Evolutionary conservation across 2,888 invertebrate species (phyloP).

Genomic region (Myopa testacea): DNA sequence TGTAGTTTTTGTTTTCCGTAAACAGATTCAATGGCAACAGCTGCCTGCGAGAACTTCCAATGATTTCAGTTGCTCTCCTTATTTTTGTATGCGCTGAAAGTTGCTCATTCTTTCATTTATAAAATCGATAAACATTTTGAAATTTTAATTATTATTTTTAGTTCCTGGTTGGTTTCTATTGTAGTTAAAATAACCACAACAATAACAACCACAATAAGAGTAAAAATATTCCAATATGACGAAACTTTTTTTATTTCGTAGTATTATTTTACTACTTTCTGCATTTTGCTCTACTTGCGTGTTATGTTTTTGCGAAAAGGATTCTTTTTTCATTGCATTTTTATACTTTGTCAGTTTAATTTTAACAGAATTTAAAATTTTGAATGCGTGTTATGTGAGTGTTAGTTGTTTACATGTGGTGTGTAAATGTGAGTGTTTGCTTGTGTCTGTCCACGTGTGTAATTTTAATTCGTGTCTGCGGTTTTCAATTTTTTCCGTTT

Average conservation of each 20-base stretch:
- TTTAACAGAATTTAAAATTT: neutral
- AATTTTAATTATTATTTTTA: too few species aligned
- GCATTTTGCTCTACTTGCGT: too few species aligned
- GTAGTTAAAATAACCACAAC: too few species aligned
- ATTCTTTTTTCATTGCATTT: too few species aligned
- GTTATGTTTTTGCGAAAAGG: too few species aligned
- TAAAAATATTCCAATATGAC: too few species aligned
- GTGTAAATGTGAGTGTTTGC: neutral
- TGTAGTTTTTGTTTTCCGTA: neutral
- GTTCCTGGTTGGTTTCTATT: too few species aligned
- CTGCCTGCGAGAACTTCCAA: neutral
- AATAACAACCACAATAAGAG: too few species aligned
- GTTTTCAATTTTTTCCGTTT: neutral
- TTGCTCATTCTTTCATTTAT: too few species aligned
- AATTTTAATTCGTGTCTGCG: neutral
- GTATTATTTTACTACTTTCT: neutral
- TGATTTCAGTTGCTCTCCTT: neutral
- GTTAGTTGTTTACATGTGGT: neutral
- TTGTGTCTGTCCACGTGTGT: neutral
- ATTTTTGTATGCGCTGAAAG: neutral
- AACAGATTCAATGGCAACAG: neutral
- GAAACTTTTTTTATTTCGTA: too few species aligned
- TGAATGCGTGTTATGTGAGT: neutral
- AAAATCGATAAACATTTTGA: too few species aligned
- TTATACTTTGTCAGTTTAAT: neutral